Evolutionary conservation across 1,140 invertebrate species (phyloP), one percentile per base, ranked within the genome.

Genomic region (Hyphantria cunea): DNA sequence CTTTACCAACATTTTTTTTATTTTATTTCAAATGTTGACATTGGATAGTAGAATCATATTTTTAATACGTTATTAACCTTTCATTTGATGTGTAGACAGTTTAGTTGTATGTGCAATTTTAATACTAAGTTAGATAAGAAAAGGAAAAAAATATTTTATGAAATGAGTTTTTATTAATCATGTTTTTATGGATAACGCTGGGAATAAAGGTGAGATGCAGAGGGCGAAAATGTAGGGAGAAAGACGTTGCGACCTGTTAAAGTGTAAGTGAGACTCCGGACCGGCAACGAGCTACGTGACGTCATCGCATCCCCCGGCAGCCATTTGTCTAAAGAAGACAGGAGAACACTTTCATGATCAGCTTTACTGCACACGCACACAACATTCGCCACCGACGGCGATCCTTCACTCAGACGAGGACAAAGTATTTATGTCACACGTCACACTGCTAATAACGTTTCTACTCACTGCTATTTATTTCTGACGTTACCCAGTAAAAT

Each of bases 151-250:
- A n/a, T n/a, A n/a, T n/a, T n/a, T n/a, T n/a, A n/a, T n/a, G n/a
- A n/a, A n/a, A n/a, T n/a, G n/a, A n/a, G n/a, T n/a, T n/a, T n/a
- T n/a, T n/a, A 25, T 25, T 25, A 5, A 25, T 25, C 17, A 25
- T 59, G 64, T 75, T 75, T 76, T 80, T 67, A 68, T 60, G 58
- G 61, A 56, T 65, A 32, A 48, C 70, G 64, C 49, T 61, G 69
- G 48, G 64, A 67, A 63, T 73, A 70, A 68, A 76, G 79, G 77
- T 76, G 74, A 77, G 72, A 68, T 84, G 80, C 75, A 34, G 69
- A 67, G 70, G 70, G 71, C 72, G 77, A 77, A 84, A 80, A 79
- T 81, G 70, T 68, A 72, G 73, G 71, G 64, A 71, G 71, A 70
- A 61, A 68, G 70, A 50, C 58, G 74, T 53, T 59, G 58, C 53